Evolutionary conservation across 2,113 vertebrate genomes (phyloP).

Genomic region (Rhynchomys soricoides): DNA sequence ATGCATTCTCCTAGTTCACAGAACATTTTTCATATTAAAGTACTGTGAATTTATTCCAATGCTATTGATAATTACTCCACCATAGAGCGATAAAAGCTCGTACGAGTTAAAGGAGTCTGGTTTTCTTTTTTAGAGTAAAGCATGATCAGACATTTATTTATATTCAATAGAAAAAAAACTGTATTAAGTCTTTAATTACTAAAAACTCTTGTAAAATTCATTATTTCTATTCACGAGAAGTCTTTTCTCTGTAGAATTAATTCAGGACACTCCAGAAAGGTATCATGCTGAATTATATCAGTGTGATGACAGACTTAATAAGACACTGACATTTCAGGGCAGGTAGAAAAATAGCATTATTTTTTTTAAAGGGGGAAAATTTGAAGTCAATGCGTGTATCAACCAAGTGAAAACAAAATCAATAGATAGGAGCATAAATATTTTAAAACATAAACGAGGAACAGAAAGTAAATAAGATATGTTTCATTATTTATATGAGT

Average conservation of each 20-base stretch:
- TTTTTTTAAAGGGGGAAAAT: constrained; percentile 3
- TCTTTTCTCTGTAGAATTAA: not conserved
- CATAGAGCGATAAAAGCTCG: not conserved
- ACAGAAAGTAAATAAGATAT: constrained; percentile 20
- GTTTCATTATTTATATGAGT: constrained; percentile 25
- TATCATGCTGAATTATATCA: not conserved
- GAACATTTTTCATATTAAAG: not conserved
- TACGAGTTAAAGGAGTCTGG: not conserved
- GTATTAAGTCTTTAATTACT: not conserved
- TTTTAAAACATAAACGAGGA: constrained; percentile 12
- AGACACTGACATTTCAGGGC: constrained; percentile 17
- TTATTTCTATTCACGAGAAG: not conserved
- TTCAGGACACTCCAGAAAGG: not conserved
- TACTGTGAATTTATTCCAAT: not conserved
- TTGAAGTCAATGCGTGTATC: not conserved
- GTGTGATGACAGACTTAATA: not conserved
- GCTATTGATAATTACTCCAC: not conserved
- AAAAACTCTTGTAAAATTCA: not conserved
- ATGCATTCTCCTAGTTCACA: not conserved
- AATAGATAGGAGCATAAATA: not conserved
- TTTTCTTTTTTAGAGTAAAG: constrained; percentile 13
- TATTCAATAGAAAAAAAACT: not conserved
- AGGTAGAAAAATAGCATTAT: not conserved
- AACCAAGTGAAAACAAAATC: constrained; percentile 10
- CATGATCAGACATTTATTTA: constrained; percentile 22